A percentile compares a stretch with the other conserved stretches of the same genome.
phyloP scores from a whole-genome alignment of 2,888 invertebrate species.

The Disparrhopalites patrizii region DNA sequence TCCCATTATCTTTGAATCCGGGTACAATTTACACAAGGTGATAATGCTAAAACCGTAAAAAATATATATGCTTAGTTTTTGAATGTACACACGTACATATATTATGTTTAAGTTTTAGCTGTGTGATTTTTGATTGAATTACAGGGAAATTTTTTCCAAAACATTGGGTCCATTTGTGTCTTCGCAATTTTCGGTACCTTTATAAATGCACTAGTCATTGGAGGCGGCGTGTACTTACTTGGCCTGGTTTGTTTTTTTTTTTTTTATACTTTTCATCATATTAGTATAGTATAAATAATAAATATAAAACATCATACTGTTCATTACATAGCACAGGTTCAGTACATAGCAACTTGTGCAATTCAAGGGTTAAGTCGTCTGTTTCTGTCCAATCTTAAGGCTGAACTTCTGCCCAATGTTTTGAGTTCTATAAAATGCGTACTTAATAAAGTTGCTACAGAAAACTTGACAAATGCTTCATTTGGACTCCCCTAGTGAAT shows the following conservation, averaged over 20 bases:
- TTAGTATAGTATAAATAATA: too few relatives aligned
- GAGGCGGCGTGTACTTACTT: constrained; percentile 89
- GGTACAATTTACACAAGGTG: constrained; percentile 97
- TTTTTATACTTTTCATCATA: too few relatives aligned
- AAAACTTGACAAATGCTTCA: too few relatives aligned
- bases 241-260: constrained; percentile 65
- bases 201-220: constrained; percentile 94
- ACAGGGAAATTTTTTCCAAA: constrained; percentile 68
- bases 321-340: too few relatives aligned
- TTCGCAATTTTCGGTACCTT: constrained; percentile 97
- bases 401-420: too few relatives aligned
- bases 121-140: constrained; percentile 33
- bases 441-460: too few relatives aligned
- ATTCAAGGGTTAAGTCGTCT: too few relatives aligned
- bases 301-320: too few relatives aligned
- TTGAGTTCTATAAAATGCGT: too few relatives aligned
- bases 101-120: neutral
- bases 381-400: too few relatives aligned
- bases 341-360: too few relatives aligned
- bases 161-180: constrained; percentile 96
- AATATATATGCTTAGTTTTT: neutral
- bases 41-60: constrained; percentile 7
- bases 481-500: too few relatives aligned
- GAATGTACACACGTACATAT: neutral
- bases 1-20: constrained; percentile 98